Conservation (phyloP, 2,797 vertebrate genomes). For the Cirrhinus mrigala region DNA sequence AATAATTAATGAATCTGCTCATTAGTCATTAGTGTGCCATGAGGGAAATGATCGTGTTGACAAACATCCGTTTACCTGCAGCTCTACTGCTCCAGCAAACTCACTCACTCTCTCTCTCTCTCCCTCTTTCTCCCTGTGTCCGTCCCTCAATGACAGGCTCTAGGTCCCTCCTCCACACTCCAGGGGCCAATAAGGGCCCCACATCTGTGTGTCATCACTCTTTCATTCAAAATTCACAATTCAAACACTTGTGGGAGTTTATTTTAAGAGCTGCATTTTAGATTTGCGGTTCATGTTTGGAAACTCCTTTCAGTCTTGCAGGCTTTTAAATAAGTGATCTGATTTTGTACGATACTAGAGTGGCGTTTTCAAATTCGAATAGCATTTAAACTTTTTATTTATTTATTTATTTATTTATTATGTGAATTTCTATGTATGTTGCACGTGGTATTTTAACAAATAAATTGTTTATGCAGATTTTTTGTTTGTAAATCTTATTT, state of each 20-base stretch:
- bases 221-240: slow-evolving; percentile 78
- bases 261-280: background rate
- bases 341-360: background rate
- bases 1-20: slow-evolving; percentile 25
- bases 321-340: background rate
- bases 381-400: background rate
- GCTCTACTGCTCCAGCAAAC: slow-evolving; percentile 67
- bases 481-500: no score
- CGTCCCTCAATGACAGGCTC: slow-evolving; percentile 74
- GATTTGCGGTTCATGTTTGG: background rate
- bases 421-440: background rate
- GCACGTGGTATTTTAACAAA: background rate
- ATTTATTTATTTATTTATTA: background rate
- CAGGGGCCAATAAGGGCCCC: slow-evolving; percentile 66
- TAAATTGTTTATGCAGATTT: no score
- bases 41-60: slow-evolving; percentile 62
- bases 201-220: slow-evolving; percentile 59
- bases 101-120: slow-evolving; percentile 21
- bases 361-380: background rate
- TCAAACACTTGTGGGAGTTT: slow-evolving; percentile 58
- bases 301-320: background rate
- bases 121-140: background rate
- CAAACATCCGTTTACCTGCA: slow-evolving; percentile 77
- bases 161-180: slow-evolving; percentile 69
- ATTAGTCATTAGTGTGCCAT: slow-evolving; percentile 43